Percentiles rank a stretch among this genome's conserved stretches.
Evolutionary conservation across 2,888 invertebrate genomes (phyloP).

Genomic region (Chelonus formosanus): DNA sequence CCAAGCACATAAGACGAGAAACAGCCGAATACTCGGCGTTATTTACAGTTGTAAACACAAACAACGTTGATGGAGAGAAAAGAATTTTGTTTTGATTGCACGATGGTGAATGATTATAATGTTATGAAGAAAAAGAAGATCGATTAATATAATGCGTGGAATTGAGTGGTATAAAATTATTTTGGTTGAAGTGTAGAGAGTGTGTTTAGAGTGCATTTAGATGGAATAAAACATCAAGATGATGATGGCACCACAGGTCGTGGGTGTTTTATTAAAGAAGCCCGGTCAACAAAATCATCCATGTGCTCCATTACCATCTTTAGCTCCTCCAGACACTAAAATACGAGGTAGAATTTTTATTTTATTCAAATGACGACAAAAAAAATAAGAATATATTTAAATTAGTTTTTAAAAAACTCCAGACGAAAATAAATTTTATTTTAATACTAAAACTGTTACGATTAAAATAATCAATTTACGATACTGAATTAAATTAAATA

Average conservation of each 20-base stretch:
- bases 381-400: not conserved
- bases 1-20: too few species aligned
- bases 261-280: constrained; percentile 61
- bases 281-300: constrained; percentile 57
- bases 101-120: not conserved
- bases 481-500: too few species aligned
- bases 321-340: constrained; percentile 61
- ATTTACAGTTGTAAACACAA: not conserved
- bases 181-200: not conserved
- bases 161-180: not conserved
- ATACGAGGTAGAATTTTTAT: constrained; percentile 52
- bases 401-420: not conserved
- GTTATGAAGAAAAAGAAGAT: constrained; percentile 11
- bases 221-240: constrained; percentile 42
- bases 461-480: too few species aligned
- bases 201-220: constrained; percentile 14
- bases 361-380: not conserved
- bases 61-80: not conserved
- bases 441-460: too few species aligned
- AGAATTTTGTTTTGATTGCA: constrained; percentile 1
- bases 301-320: constrained; percentile 48
- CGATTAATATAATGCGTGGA: constrained; percentile 1
- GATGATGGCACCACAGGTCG: constrained; percentile 62
- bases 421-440: too few species aligned
- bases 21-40: not conserved